Evolutionary conservation across 2,113 vertebrate genomes (phyloP).

Genomic region (Physeter macrocephalus): DNA sequence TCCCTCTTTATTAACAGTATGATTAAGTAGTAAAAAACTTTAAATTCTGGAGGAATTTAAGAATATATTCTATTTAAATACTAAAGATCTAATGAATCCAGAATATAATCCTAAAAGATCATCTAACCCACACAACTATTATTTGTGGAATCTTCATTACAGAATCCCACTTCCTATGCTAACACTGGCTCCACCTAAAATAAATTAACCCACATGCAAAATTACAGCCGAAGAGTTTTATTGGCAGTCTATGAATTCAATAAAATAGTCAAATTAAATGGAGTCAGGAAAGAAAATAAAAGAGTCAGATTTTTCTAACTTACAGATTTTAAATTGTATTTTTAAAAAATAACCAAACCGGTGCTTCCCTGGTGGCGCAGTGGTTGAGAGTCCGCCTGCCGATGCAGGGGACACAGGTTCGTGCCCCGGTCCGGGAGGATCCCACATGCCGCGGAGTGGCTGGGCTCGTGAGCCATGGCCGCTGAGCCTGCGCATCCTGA

Average conservation of each 20-base stretch:
- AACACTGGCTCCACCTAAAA: not conserved
- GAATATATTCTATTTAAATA: not conserved
- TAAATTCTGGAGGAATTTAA: not conserved
- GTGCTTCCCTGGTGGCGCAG: too few relatives aligned
- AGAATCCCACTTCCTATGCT: not conserved
- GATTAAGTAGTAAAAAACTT: not conserved
- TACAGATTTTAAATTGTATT: not conserved
- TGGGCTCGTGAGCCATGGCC: too few relatives aligned
- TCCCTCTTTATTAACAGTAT: not conserved
- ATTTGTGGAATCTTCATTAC: not conserved
- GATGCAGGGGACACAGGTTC: too few relatives aligned
- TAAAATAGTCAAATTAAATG: not conserved
- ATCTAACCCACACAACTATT: not conserved
- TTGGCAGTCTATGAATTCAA: not conserved
- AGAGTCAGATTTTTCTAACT: not conserved
- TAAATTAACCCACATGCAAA: not conserved
- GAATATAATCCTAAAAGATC: not conserved
- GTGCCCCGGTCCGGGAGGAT: too few relatives aligned
- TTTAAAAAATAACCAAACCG: not conserved
- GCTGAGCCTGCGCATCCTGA: too few relatives aligned
- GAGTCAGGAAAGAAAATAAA: not conserved
- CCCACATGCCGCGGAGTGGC: too few relatives aligned
- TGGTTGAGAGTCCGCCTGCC: too few relatives aligned
- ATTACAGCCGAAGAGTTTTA: not conserved
- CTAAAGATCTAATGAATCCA: conserved; percentile 4